phyloP scores from a whole-genome alignment of 2,888 invertebrate genomes.

The Drosophila dives region DNA sequence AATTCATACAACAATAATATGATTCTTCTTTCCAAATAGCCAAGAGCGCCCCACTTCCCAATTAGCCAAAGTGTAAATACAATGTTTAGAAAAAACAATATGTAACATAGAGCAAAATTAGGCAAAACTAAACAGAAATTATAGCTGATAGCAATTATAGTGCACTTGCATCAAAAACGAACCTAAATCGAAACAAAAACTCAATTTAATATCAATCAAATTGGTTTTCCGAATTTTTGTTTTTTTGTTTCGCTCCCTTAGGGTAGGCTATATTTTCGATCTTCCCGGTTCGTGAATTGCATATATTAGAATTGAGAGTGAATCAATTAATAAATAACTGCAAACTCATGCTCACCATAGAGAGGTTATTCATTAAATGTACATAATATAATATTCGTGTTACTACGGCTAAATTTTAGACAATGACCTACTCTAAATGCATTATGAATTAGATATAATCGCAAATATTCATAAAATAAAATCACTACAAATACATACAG shows the following conservation, averaged over 20 bases:
- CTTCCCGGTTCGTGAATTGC: constrained; percentile 39
- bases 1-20: constrained; percentile 10
- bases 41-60: constrained; percentile 11
- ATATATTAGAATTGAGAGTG: constrained; percentile 18
- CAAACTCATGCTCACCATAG: constrained; percentile 44
- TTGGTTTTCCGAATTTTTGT: neutral
- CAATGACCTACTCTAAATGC: constrained; percentile 34
- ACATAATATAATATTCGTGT: constrained; percentile 57
- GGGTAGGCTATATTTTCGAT: constrained; percentile 7
- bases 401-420: constrained; percentile 33
- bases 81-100: constrained; percentile 12
- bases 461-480: constrained; percentile 35
- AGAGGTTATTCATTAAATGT: constrained; percentile 54
- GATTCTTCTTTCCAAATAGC: constrained; percentile 33
- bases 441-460: constrained; percentile 39
- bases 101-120: constrained; percentile 28
- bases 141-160: constrained; percentile 4
- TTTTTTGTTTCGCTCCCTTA: constrained; percentile 6
- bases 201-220: constrained; percentile 28
- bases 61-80: constrained; percentile 65
- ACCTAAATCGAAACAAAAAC: constrained; percentile 12
- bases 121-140: constrained; percentile 2
- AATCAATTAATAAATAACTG: constrained; percentile 49
- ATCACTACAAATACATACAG: constrained; percentile 40
- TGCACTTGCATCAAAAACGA: constrained; percentile 18